phyloP scores from a whole-genome alignment of 2,113 vertebrate genomes.

The Cavia porcellus region DNA sequence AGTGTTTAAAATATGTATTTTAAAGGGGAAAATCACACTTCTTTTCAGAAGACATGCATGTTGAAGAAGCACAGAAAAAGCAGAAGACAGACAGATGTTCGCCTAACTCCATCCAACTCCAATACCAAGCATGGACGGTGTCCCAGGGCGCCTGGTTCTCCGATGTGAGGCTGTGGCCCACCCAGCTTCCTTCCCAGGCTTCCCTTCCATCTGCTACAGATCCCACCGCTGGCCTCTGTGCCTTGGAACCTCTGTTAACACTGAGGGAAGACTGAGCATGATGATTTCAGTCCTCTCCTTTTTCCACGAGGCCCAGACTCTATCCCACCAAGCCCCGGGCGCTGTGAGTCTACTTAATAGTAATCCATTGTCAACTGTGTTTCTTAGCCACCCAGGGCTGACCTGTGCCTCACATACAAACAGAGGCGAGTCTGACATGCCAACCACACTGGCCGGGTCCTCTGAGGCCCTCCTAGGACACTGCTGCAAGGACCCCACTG shows the following conservation, averaged over 20 bases:
- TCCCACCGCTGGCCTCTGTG: neutral
- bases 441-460: neutral
- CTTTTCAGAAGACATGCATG: neutral
- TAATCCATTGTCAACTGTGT: constrained; percentile 42
- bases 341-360: constrained; percentile 51
- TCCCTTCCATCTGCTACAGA: neutral
- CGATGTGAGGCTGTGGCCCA: neutral
- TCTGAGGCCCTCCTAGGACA: neutral
- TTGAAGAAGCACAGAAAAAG: neutral
- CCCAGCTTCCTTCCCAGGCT: neutral
- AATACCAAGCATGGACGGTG: neutral
- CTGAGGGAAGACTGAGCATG: neutral
- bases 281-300: neutral
- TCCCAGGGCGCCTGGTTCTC: neutral
- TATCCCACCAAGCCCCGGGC: neutral
- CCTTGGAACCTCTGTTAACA: neutral
- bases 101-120: neutral
- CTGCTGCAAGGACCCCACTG: constrained; percentile 8
- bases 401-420: constrained; percentile 62
- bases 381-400: constrained; percentile 25
- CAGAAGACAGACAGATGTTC: neutral
- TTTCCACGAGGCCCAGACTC: neutral
- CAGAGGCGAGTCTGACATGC: constrained; percentile 31
- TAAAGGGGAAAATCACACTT: neutral
- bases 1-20: neutral